A percentile compares a stretch with the other conserved stretches of the same genome.
These are phyloP conservation scores for Bombus turneri DNA, from an alignment of 1,140 invertebrate genomes.

Conservation along the genomic window DNA sequence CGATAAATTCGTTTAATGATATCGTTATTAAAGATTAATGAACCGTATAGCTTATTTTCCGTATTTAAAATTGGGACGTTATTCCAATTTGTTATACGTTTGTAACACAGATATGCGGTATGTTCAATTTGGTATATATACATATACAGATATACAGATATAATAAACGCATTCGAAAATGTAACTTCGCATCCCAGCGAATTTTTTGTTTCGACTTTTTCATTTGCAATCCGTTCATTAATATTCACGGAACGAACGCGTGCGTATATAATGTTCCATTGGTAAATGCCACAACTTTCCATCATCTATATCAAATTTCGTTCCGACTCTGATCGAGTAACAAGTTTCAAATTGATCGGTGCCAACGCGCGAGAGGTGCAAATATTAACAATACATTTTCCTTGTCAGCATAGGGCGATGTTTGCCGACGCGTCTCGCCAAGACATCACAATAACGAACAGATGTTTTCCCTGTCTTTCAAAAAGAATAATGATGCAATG, in stretches of 20 bases:
- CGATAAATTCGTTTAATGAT: conserved; percentile 15
- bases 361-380: conserved; percentile 26
- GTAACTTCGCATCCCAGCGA: background rate
- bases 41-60: background rate
- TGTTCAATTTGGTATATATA: background rate
- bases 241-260: background rate
- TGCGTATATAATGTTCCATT: background rate
- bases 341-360: conserved; percentile 42
- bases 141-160: background rate
- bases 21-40: conserved; percentile 12
- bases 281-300: conserved; percentile 21
- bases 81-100: background rate
- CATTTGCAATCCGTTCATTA: background rate
- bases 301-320: conserved; percentile 45
- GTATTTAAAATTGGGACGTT: background rate
- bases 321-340: conserved; percentile 26
- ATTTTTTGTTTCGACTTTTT: background rate
- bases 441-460: conserved; percentile 14
- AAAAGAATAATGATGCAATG: background rate
- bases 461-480: background rate
- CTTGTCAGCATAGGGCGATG: conserved; percentile 38
- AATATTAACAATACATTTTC: conserved; percentile 60
- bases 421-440: conserved; percentile 10
- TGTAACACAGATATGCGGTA: background rate
- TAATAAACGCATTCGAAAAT: background rate